Evolutionary conservation across 2,797 vertebrate genomes (phyloP).

Genomic region (Myotis pilosus): DNA sequence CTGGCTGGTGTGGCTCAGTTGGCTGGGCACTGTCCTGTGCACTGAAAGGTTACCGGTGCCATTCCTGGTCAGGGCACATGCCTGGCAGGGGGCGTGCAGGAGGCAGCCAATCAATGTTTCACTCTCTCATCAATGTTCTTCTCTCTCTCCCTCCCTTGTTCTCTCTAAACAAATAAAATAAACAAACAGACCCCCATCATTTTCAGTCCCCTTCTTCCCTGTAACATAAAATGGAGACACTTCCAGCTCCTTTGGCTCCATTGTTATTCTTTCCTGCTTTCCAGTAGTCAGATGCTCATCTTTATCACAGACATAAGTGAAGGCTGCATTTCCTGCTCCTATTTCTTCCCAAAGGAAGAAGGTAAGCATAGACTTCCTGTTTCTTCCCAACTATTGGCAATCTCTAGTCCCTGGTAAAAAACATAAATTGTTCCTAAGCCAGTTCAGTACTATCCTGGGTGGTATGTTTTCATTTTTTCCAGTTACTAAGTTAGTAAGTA

Average conservation of each 20-base stretch:
- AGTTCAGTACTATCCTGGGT: neutral
- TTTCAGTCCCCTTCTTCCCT: neutral
- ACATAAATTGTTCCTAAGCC: neutral
- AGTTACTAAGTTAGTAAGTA: neutral
- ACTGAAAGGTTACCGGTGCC: neutral
- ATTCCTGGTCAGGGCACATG: neutral
- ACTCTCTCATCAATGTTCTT: neutral
- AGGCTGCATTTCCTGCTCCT: neutral
- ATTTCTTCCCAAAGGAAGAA: neutral
- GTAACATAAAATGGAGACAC: neutral
- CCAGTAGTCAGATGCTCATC: neutral
- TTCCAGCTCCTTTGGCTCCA: neutral
- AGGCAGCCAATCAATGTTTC: neutral
- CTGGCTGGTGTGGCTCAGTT: neutral
- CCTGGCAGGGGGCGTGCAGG: neutral
- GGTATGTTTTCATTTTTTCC: neutral
- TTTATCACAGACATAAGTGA: neutral
- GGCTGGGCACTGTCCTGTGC: neutral
- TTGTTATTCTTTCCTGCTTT: neutral
- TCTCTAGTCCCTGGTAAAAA: constrained; percentile 1
- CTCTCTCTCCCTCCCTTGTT: neutral
- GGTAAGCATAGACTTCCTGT: neutral
- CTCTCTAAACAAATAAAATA: neutral
- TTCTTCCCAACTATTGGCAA: neutral
- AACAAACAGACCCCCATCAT: neutral